Evolutionary conservation across 2,113 vertebrate species (phyloP).

Genomic region (Microcebus griseorufus): DNA sequence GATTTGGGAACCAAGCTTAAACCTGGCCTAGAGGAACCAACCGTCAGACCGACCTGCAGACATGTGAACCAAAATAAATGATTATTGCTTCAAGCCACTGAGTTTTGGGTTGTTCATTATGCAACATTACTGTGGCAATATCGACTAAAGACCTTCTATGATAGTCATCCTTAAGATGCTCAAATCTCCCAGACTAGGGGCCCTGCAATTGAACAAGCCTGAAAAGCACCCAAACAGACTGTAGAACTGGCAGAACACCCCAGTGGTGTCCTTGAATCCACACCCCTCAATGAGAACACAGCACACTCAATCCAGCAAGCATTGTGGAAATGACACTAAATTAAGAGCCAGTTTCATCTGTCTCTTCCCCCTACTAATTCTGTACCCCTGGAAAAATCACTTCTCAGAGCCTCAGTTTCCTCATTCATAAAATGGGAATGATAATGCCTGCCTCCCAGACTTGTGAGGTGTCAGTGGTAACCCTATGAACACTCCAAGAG

Average conservation of each 20-base stretch:
- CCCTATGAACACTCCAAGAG: not conserved
- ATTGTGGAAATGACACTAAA: not conserved
- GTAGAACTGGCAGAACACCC: not conserved
- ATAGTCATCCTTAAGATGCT: not conserved
- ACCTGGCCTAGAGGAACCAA: not conserved
- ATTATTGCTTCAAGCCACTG: not conserved
- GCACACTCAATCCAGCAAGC: not conserved
- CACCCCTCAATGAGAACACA: not conserved
- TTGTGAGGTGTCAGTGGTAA: not conserved
- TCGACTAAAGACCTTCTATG: not conserved
- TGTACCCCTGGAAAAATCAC: not conserved
- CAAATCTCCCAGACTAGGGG: not conserved
- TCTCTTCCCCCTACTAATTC: not conserved
- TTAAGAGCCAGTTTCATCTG: not conserved
- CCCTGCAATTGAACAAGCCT: not conserved
- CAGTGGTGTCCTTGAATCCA: not conserved
- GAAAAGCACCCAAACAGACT: not conserved
- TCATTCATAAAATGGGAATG: not conserved
- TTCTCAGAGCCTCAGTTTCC: not conserved
- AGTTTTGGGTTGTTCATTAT: not conserved
- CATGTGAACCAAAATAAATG: not conserved
- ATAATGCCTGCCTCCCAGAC: not conserved
- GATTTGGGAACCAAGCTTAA: not conserved
- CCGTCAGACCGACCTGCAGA: not conserved
- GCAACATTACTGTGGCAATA: not conserved